Evolutionary conservation across 2,113 vertebrate species (phyloP), one percentile per base, ranked within the genome.

Genomic region (Pica pica): DNA sequence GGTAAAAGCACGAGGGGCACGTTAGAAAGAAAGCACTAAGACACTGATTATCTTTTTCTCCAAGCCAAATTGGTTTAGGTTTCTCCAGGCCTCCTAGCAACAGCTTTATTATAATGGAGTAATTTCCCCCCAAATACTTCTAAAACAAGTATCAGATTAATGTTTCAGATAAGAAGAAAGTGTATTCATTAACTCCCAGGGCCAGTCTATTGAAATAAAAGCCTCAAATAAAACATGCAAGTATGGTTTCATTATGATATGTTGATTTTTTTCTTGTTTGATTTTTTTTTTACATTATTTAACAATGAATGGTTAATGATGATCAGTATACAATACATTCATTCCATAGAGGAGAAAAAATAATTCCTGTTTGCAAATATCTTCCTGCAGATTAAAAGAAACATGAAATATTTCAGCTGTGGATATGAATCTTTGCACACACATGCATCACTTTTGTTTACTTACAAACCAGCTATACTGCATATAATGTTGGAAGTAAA

Each of bases 81-180:
- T 93, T 95, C 85, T 96, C 42, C 88, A 93, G 75, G 93, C 92
- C 63, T 94, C 89, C 90, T 87, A 95, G 93, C 88, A 95, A 94
- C 94, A 88, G 61, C 87, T 93, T 94, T 94, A 86, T 95, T 95
- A 79, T 93, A 69, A 56, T 19, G 16, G 60, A 94, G 57, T 90
- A 94, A 95, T 91, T 95, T 90, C 37, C 70, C 71, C 78, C 15
- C 3, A 74, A 95, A 95, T 95, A 87, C 65, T 94, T 84, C 61
- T 92, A 79, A 79, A 94, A 64, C 69, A 91, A 95, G 53, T 79
- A 84, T 73, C 61, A 82, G 77, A 95, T 93, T 94, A 79, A 96
- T 73, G 67, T 69, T 93, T 94, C 74, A 85, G 83, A 82, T 94
- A 82, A 85, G 61, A 75, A 91, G 64, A 92, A 83, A 84, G 28